A percentile compares a stretch with the other conserved stretches of the same genome.
Conservation (phyloP, 2,113 vertebrate species). For the Pituophis catenifer region DNA sequence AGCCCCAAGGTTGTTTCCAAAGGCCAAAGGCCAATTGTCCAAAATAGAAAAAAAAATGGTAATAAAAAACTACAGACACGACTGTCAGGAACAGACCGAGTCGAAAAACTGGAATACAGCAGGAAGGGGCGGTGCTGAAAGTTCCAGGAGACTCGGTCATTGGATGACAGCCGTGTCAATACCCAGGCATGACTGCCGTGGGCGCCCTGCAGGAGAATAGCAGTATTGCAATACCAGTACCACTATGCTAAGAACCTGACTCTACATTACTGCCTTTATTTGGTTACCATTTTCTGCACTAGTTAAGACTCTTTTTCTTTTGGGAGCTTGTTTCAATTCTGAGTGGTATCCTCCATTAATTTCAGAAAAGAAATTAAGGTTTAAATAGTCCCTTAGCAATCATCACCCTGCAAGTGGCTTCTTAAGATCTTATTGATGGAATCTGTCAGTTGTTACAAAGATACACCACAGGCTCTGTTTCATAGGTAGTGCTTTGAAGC, state of each 20-base stretch:
- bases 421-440: not conserved
- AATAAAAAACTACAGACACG: no score
- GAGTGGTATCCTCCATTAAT: not conserved
- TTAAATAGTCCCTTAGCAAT: not conserved
- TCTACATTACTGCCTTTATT: not conserved
- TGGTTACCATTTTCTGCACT: not conserved
- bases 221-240: not conserved
- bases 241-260: not conserved
- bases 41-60: no score
- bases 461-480: not conserved
- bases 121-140: no score
- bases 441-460: not conserved
- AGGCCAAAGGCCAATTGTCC: no score
- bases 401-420: not conserved
- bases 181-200: no score
- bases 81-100: no score
- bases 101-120: no score
- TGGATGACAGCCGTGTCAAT: no score
- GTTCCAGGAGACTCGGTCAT: no score
- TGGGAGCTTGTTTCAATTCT: not conserved
- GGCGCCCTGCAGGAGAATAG: no score
- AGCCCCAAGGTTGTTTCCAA: no score
- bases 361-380: not conserved
- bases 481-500: not conserved
- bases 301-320: not conserved